Percentiles rank a stretch among this genome's conserved stretches.
phyloP scores from a whole-genome alignment of 2,888 invertebrate genomes.

The Archips xylosteana region DNA sequence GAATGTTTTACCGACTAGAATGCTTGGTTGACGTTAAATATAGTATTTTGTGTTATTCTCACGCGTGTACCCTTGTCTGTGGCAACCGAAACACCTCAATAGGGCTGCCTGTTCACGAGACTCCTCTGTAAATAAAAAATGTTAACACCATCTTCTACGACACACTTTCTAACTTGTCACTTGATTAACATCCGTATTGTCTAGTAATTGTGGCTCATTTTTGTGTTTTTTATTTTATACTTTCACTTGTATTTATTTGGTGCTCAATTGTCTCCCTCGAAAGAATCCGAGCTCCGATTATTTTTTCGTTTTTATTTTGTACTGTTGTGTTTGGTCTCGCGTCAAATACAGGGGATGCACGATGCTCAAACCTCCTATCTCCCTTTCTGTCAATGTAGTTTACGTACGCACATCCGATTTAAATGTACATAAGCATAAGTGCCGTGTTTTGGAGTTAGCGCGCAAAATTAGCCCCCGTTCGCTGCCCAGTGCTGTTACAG shows the following conservation, averaged over 20 bases:
- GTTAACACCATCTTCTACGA: slow-evolving; percentile 64
- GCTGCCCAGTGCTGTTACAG: slow-evolving; percentile 43
- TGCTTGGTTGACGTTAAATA: not conserved
- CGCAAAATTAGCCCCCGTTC: slow-evolving; percentile 36
- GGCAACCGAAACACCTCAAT: slow-evolving; percentile 55
- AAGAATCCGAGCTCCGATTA: slow-evolving; percentile 76
- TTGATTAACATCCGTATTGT: slow-evolving; percentile 76
- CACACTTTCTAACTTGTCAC: slow-evolving; percentile 74
- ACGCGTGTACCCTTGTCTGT: slow-evolving; percentile 6
- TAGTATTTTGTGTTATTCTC: slow-evolving; percentile 2
- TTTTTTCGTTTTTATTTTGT: slow-evolving; percentile 62
- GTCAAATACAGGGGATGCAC: slow-evolving; percentile 84
- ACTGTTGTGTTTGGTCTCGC: slow-evolving; percentile 71
- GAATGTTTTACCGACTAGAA: not conserved
- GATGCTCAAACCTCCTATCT: slow-evolving; percentile 81
- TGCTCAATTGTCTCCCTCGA: slow-evolving; percentile 82
- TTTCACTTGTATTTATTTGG: slow-evolving; percentile 58
- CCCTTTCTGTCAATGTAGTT: slow-evolving; percentile 61
- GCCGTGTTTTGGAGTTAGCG: slow-evolving; percentile 32
- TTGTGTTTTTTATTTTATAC: slow-evolving; percentile 51
- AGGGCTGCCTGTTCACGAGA: slow-evolving; percentile 56
- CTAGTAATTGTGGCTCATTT: slow-evolving; percentile 59
- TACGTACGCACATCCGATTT: slow-evolving; percentile 56
- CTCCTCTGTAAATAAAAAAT: slow-evolving; percentile 54
- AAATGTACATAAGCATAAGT: slow-evolving; percentile 44